Base-by-base conservation (phyloP, 2,888 invertebrate species). In the Cheilosia variabilis region DNA sequence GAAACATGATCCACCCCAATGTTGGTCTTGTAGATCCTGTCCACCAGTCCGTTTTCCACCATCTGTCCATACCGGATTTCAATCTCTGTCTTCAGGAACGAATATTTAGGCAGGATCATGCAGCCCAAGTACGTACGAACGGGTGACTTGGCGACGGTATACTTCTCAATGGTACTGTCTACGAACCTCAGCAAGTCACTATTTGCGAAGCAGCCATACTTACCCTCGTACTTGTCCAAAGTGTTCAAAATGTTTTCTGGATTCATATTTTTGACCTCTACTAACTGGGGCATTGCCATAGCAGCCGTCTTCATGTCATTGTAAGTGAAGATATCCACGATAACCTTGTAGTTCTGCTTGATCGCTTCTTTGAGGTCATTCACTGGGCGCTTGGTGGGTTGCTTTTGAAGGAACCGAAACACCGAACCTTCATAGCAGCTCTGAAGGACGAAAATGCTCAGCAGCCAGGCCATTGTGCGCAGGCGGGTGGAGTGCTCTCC, bases 271-370 rank as follows among this genome's bases (percentile, higher is more conserved):
- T 17, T 2, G 15, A 17, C 2, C 17, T 6, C 6, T 9, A 15
- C 9, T 17, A 45, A 0, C 5, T n/a, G n/a, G 3, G 17, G 9
- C 9, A 9, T 6, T 17, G 5, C 6, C n/a, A 17, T n/a, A n/a
- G 5, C 2, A n/a, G 4, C 6, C 9, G 0, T 6, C 2, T 5
- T 45, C 6, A 45, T 2, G 0, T 0, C 2, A 1, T n/a, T 6
- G n/a, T 45, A 17, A 15, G 1, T 2, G 4, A 0, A 0, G 6
- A 2, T 7, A 17, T 45, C n/a, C 6, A 7, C 45, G n/a, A 45
- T 7, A 17, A 45, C 1, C 2, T 15, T 17, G 17, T 45, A 45
- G 7, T 17, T 17, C n/a, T 15, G 17, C 5, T 45, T 5, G 2
- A n/a, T 17, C n/a, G 45, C 45, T 0, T 45, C 45, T 7, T 17